These are phyloP conservation scores for Jacana jacana DNA, from an alignment of 2,113 vertebrate genomes.

Conservation along the genomic window DNA sequence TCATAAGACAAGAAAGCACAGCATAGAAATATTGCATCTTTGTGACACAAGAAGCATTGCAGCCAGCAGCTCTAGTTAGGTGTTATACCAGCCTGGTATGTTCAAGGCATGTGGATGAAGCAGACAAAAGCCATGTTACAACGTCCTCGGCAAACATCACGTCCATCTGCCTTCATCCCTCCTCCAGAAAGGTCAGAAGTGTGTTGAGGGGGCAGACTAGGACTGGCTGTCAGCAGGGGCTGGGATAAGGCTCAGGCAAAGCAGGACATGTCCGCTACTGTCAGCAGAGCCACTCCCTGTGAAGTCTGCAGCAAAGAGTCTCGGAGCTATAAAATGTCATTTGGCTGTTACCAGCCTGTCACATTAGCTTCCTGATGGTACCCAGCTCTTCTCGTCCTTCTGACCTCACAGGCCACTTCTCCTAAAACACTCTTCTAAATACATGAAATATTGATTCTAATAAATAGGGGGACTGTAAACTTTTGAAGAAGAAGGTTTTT, in stretches of 20 bases:
- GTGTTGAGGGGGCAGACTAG: neutral
- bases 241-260: neutral
- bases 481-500: neutral
- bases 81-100: rapidly evolving
- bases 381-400: neutral
- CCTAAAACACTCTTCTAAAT: neutral
- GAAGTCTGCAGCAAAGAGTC: neutral
- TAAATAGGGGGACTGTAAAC: neutral
- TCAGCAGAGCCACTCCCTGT: neutral
- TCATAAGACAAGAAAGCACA: neutral
- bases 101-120: neutral
- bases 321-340: neutral
- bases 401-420: neutral
- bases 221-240: neutral
- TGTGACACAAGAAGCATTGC: neutral
- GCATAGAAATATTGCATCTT: neutral
- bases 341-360: neutral
- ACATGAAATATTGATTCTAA: neutral
- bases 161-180: neutral
- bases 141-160: neutral
- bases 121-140: neutral
- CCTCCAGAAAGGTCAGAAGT: neutral
- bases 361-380: neutral
- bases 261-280: neutral
- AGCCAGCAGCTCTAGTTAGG: neutral